Evolutionary conservation across 2,113 vertebrate species (phyloP), one percentile per base, ranked within the genome.

Genomic region (Micronycteris hirsuta): DNA sequence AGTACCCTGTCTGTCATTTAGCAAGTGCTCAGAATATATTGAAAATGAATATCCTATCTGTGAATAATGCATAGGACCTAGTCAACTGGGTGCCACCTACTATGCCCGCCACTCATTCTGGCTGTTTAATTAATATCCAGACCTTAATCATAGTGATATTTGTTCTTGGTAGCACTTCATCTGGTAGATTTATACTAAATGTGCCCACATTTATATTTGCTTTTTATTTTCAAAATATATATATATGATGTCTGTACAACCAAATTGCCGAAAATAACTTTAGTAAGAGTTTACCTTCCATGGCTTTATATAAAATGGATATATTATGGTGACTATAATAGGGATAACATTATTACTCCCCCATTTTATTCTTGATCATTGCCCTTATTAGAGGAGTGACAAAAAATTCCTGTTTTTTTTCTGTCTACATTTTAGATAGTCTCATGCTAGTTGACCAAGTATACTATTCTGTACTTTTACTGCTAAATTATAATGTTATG

Each of bases 1-100:
- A 86, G 71, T 4, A 38, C 38, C 49, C 11, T 31, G 26, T 52
- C 36, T 91, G 31, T 71, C n/a, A 88, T 84, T 93, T 70, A 94
- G 45, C 22, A 76, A 87, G 49, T 33, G 13, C 19, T 73, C 31
- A 61, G 26, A 36, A 54, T 33, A 76, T 82, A 77, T 73, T 67
- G 73, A 95, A 92, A 96, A 91, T 73, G 95, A 93, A 70, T 65
- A 92, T 15, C 8, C 20, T 67, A 85, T 24, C 33, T 85, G 13
- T 91, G 73, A 91, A 73, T 93, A 43, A 92, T 20, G 7, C 65
- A 41, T 10, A 58, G 3, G 26, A 86, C 67, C 38, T 80, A 74
- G 33, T 89, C 56, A 95, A 17, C 43, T 84, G 49, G 80, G 26
- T 65, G 26, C 17, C 33, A 24, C 9, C 28, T 76, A 74, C 24